A percentile compares a stretch with the other conserved stretches of the same genome.
These are phyloP conservation scores for Cercocebus atys DNA, from an alignment of 2,113 vertebrate genomes.

Conservation along the genomic window DNA sequence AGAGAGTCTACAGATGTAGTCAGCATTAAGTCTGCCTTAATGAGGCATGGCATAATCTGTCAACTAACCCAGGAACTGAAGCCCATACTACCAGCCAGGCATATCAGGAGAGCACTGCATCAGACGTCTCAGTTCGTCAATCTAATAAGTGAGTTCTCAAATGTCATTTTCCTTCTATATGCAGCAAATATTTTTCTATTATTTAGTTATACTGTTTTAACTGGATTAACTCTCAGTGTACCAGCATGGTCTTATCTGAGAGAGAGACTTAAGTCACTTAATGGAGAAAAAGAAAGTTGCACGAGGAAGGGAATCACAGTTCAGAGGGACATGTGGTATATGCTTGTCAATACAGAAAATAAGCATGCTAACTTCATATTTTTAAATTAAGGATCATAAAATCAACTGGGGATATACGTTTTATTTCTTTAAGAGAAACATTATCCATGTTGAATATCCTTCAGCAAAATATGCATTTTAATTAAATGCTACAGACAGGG, in stretches of 20 bases:
- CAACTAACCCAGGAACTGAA: neutral
- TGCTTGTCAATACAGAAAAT: constrained; percentile 13
- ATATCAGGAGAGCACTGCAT: constrained; percentile 9
- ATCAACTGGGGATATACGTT: neutral
- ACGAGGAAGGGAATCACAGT: neutral
- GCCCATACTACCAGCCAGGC: neutral
- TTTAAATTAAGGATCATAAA: constrained; percentile 52
- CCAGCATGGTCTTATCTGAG: constrained; percentile 1
- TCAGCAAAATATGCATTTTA: constrained; percentile 59
- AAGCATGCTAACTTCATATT: constrained; percentile 3
- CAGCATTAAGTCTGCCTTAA: constrained; percentile 4
- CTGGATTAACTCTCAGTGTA: constrained; percentile 54
- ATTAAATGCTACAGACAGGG: constrained; percentile 16
- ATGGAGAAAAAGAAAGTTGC: neutral
- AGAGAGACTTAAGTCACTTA: constrained; percentile 25
- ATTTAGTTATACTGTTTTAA: constrained; percentile 61
- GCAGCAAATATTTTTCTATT: constrained; percentile 65
- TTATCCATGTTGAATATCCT: constrained; percentile 17
- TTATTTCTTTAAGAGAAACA: constrained; percentile 54
- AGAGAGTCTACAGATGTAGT: neutral
- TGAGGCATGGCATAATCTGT: constrained; percentile 42
- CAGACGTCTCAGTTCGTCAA: constrained; percentile 50
- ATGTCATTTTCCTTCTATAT: constrained; percentile 65
- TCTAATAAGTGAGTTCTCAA: constrained; percentile 74
- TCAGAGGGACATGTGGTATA: neutral